Percentiles rank a stretch among this genome's conserved stretches.
phyloP scores from a whole-genome alignment of 1,140 invertebrate species.

The Frieseomelitta varia region DNA sequence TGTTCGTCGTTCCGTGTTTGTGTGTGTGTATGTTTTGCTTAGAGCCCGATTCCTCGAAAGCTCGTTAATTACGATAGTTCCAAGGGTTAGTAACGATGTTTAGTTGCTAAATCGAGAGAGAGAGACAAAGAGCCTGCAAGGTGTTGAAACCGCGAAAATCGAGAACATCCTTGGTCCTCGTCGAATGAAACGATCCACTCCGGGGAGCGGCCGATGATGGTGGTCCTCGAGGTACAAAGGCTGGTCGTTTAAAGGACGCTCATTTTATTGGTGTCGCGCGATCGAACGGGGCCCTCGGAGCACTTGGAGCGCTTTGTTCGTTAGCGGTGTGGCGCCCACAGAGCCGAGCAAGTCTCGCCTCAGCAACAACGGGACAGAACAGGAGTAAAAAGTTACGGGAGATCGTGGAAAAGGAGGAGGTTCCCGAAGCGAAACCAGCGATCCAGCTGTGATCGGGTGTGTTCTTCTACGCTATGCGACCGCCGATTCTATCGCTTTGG shows the following conservation, averaged over 20 bases:
- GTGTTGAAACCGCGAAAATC: slow-evolving; percentile 66
- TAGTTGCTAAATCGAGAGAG: neutral
- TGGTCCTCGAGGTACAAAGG: slow-evolving; percentile 70
- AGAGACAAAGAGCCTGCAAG: slow-evolving; percentile 23
- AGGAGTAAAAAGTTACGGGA: neutral
- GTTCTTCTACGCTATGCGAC: neutral
- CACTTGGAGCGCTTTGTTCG: slow-evolving; percentile 57
- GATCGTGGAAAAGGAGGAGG: neutral
- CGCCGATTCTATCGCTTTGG: neutral
- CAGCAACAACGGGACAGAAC: neutral
- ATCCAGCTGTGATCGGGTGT: neutral
- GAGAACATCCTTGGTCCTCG: slow-evolving; percentile 55
- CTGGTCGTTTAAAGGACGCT: slow-evolving; percentile 63
- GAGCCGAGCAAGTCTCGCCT: neutral
- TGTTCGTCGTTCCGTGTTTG: neutral
- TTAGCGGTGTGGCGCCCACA: slow-evolving; percentile 51
- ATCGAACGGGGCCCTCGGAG: slow-evolving; percentile 55
- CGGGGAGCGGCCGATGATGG: slow-evolving; percentile 55
- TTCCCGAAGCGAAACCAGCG: neutral
- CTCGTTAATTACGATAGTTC: neutral
- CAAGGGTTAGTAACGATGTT: too few species aligned
- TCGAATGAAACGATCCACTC: slow-evolving; percentile 60
- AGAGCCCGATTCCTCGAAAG: too few species aligned
- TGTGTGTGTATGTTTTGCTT: too few species aligned
- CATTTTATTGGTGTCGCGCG: slow-evolving; percentile 70